phyloP scores from a whole-genome alignment of 2,888 invertebrate species.

The Scaptomyza cyrtandrae region DNA sequence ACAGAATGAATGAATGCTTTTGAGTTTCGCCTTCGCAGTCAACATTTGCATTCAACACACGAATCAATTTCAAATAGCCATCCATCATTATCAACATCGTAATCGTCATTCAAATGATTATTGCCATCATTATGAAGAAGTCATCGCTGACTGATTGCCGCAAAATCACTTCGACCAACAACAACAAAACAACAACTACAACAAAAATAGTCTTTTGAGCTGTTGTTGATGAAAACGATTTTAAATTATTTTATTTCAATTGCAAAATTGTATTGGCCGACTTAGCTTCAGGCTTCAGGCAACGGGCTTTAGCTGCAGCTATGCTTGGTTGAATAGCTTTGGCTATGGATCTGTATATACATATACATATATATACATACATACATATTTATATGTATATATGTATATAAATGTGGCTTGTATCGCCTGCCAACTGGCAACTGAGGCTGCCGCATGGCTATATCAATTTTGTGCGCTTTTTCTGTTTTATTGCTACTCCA shows the following conservation, averaged over 20 bases:
- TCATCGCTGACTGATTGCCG: slow-evolving; percentile 63
- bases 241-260: slow-evolving; percentile 82
- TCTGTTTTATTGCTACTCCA: slow-evolving; percentile 80
- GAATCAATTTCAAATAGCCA: slow-evolving; percentile 83
- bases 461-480: slow-evolving; percentile 74
- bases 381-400: not conserved
- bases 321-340: slow-evolving; percentile 29
- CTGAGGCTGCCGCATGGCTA: slow-evolving; percentile 63
- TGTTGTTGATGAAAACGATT: slow-evolving; percentile 83
- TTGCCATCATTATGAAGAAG: slow-evolving; percentile 43
- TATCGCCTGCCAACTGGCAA: slow-evolving; percentile 12
- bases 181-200: slow-evolving; percentile 2
- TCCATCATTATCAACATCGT: slow-evolving; percentile 71
- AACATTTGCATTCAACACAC: slow-evolving; percentile 65
- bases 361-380: not conserved
- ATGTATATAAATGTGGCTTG: slow-evolving; percentile 3
- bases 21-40: slow-evolving; percentile 25
- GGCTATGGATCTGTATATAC: slow-evolving; percentile 2
- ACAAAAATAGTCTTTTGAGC: slow-evolving; percentile 69
- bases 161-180: slow-evolving; percentile 62
- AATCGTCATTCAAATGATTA: slow-evolving; percentile 13
- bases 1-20: slow-evolving; percentile 24
- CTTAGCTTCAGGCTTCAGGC: slow-evolving; percentile 24
- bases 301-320: slow-evolving; percentile 32
- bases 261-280: slow-evolving; percentile 71